These are phyloP conservation scores for Xestia xanthographa DNA, from an alignment of 2,888 invertebrate genomes.

Conservation along the genomic window DNA sequence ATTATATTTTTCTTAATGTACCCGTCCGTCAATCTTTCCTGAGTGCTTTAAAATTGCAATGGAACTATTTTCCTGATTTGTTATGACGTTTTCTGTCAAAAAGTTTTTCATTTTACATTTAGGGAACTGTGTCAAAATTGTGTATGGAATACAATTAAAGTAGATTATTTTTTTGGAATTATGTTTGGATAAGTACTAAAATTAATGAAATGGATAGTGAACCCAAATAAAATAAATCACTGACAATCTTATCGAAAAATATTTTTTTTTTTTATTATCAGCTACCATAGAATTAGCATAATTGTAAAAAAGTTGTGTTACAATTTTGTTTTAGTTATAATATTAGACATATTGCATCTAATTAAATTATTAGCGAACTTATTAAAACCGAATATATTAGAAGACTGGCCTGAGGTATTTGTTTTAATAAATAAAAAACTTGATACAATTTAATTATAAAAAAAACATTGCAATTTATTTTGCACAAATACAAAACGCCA, in stretches of 20 bases:
- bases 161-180: background rate
- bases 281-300: background rate
- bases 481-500: constrained; percentile 29
- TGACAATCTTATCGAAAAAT: too few relatives aligned
- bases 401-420: background rate
- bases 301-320: background rate
- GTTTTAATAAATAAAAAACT: background rate
- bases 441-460: background rate
- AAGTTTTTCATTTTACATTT: background rate
- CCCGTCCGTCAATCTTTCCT: constrained; percentile 41
- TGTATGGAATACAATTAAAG: too few relatives aligned
- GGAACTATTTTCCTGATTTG: constrained; percentile 36
- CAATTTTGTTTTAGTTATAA: background rate
- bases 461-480: constrained; percentile 17
- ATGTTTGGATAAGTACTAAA: background rate
- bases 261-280: too few relatives aligned
- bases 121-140: background rate
- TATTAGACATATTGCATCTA: background rate
- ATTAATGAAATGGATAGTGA: background rate
- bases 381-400: background rate
- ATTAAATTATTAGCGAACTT: background rate
- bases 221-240: background rate
- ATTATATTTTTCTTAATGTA: constrained; percentile 43
- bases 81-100: constrained; percentile 21
- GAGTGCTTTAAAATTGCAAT: constrained; percentile 45